Base-by-base conservation (phyloP, 1,140 invertebrate species). In the Megalonaias nervosa region DNA sequence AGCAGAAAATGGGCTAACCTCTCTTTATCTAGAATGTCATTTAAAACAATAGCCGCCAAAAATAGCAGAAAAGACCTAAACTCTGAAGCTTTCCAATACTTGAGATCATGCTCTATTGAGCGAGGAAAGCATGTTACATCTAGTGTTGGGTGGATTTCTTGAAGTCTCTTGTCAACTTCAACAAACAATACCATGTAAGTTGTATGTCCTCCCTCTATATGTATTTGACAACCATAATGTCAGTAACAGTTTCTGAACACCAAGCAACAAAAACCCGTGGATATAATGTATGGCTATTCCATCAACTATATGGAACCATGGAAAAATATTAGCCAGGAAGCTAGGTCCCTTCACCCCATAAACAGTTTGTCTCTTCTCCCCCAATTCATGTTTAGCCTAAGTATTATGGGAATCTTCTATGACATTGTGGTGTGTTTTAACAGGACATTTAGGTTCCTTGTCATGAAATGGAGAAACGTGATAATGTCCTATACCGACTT, bases 1-100 rank as follows among this genome's bases (percentile, higher is more conserved):
- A 74, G 21, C 17, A 71, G 17, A 74, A 68, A 83, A 67, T 83
- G 82, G 14, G 26, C 17, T 56, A 78, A 75, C 23, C 60, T 61
- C 19, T 74, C 19, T 26, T 38, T 19, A 70, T 74, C 71, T 57
- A 75, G 38, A 19, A 77, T 74, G 13, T 68, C 71, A 26, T 77
- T 31, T 14, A 82, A 65, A 21, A 81, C 69, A 13, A 73, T 62
- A 31, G 66, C 60, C n/a, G 74, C 71, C 66, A 70, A 81, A 74
- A 59, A 82, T 16, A 82, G 66, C 9, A 83, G n/a, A 72, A 81
- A 83, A 19, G 76, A 74, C 48, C 80, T 58, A 61, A 62, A 81
- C 31, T 83, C 82, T 16, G 80, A 79, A 9, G 82, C 80, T 74
- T 83, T 83, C 82, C 80, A 83, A 55, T 81, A 72, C 56, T 74